These are phyloP conservation scores for Pelagia noctiluca DNA, from an alignment of 30 jellyfish, hydroid and myxozoan species.

Conservation along the genomic window DNA sequence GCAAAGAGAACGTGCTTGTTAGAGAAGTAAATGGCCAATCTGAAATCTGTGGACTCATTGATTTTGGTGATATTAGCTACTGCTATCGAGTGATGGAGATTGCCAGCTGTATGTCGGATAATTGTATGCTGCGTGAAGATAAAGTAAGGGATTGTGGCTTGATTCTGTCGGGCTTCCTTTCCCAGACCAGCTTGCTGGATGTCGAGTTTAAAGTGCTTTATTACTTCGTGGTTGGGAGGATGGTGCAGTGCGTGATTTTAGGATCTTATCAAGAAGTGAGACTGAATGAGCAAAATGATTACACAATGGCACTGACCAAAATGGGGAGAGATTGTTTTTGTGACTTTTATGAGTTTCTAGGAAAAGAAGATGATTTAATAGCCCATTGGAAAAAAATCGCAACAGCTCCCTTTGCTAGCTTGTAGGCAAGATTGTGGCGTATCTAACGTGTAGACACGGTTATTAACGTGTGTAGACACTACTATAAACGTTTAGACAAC, in stretches of 20 bases:
- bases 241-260: background rate
- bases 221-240: constrained; percentile 20
- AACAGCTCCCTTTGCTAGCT: background rate
- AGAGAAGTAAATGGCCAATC: background rate
- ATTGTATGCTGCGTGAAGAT: constrained; percentile 10
- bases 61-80: constrained; percentile 42
- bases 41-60: constrained; percentile 38
- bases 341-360: background rate
- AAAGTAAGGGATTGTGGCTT: constrained; percentile 15
- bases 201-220: constrained; percentile 6
- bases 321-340: background rate
- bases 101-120: constrained; percentile 57
- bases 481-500: too few species aligned
- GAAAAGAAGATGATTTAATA: background rate
- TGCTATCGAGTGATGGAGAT: constrained; percentile 47
- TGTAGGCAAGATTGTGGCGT: background rate
- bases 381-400: background rate
- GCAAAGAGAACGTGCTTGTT: constrained; percentile 14
- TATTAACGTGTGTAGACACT: too few species aligned
- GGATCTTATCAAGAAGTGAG: background rate
- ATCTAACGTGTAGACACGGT: too few species aligned
- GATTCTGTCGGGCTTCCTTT: constrained; percentile 18
- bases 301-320: background rate
- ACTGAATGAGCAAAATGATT: background rate
- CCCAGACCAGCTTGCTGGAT: background rate